Conservation (phyloP, 2,113 vertebrate species). For the Charadrius vociferus region DNA sequence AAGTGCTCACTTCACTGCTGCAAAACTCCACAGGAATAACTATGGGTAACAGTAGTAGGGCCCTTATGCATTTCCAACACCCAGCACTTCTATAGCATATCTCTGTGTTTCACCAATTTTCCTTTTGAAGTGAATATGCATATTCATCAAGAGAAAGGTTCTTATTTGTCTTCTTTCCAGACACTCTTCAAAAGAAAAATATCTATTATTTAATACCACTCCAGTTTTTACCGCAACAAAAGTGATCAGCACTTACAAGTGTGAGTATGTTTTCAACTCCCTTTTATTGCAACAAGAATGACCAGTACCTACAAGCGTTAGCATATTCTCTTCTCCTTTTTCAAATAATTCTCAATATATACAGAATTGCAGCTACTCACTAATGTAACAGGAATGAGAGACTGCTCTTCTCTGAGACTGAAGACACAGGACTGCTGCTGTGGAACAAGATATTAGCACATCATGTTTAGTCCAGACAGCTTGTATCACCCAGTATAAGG, state of each 20-base stretch:
- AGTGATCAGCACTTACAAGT: background rate
- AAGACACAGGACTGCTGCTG: background rate
- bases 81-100: background rate
- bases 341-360: background rate
- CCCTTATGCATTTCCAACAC: background rate
- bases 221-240: background rate
- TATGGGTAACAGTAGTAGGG: fast-evolving
- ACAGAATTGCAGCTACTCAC: background rate
- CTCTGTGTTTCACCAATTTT: background rate
- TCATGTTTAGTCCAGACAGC: background rate
- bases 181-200: background rate
- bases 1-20: background rate
- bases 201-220: background rate
- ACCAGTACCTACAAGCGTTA: background rate
- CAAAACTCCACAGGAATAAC: background rate
- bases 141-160: background rate
- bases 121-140: background rate
- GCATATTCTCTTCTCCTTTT: background rate
- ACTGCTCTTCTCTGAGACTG: background rate
- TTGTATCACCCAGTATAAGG: background rate
- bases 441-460: background rate
- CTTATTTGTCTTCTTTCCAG: background rate
- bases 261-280: background rate
- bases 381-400: background rate
- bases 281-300: background rate